Conservation (phyloP, 2,888 invertebrate genomes). For the Torymus tubicola region DNA sequence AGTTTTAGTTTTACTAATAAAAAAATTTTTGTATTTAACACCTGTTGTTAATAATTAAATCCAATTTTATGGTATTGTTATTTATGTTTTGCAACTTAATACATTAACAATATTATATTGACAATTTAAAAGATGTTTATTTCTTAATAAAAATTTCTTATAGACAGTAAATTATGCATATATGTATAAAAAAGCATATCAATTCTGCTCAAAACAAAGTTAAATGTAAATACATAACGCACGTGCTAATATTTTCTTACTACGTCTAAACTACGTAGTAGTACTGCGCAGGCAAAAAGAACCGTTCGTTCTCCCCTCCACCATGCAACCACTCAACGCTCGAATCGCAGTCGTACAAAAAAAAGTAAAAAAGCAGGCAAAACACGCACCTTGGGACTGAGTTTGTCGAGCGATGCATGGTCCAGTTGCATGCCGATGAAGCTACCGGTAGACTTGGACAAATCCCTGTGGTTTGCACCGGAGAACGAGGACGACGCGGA, state of each 20-base stretch:
- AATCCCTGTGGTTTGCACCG: not conserved
- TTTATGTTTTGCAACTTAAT: no score
- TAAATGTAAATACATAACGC: not conserved
- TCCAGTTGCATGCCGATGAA: slow-evolving; percentile 40
- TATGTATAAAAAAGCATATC: no score
- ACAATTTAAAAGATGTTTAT: no score
- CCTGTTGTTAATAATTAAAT: no score
- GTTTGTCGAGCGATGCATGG: slow-evolving; percentile 76
- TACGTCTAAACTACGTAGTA: not conserved
- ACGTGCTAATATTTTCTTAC: slow-evolving; percentile 29
- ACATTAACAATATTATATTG: no score
- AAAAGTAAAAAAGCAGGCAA: not conserved
- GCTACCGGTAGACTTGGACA: slow-evolving; percentile 44
- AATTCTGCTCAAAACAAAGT: no score
- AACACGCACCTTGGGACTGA: slow-evolving; percentile 80
- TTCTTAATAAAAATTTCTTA: no score
- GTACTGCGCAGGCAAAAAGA: slow-evolving; percentile 11
- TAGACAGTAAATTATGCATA: no score
- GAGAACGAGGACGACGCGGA: not conserved
- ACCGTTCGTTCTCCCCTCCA: slow-evolving; percentile 9
- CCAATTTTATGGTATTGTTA: no score
- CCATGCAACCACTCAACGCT: not conserved
- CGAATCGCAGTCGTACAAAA: not conserved
- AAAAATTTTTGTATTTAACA: no score
- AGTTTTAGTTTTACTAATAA: no score